phyloP scores from a whole-genome alignment of 1,140 invertebrate species.

The Tetramorium parvispinum region DNA sequence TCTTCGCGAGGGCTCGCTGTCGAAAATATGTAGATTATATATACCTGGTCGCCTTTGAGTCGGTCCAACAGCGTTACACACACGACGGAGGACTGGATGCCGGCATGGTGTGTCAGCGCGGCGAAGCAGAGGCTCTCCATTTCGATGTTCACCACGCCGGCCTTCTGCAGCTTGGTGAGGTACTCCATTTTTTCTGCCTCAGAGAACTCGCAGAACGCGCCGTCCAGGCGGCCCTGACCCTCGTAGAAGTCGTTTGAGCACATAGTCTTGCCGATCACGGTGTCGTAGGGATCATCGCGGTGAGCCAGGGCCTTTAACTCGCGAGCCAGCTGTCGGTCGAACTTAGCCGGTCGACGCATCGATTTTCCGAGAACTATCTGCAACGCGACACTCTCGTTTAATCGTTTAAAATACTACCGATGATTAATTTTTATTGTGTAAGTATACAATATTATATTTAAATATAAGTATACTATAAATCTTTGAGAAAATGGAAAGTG shows the following conservation, averaged over 20 bases:
- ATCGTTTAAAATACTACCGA: neutral
- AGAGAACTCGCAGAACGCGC: constrained; percentile 98
- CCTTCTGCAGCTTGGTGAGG: constrained; percentile 90
- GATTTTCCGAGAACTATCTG: constrained; percentile 96
- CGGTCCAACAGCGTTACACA: constrained; percentile 98
- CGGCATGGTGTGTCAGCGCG: constrained; percentile 97
- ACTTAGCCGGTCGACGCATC: constrained; percentile 91
- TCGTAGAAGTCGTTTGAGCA: constrained; percentile 99
- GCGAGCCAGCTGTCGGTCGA: constrained; percentile 92
- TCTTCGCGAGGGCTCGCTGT: neutral
- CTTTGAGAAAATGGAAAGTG: neutral
- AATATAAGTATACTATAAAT: neutral
- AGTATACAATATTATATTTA: neutral
- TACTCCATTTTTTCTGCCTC: constrained; percentile 96
- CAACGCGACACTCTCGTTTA: constrained; percentile 64
- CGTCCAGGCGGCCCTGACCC: constrained; percentile 97
- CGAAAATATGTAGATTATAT: neutral
- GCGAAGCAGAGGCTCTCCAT: constrained; percentile 98
- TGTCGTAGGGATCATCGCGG: constrained; percentile 92
- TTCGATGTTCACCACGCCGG: constrained; percentile 98
- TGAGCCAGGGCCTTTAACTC: constrained; percentile 92
- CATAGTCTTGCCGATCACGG: constrained; percentile 96
- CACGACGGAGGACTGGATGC: constrained; percentile 96
- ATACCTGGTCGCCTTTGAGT: constrained; percentile 96
- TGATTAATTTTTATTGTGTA: neutral